Percentiles rank a stretch among this genome's conserved stretches.
Evolutionary conservation across 2,797 vertebrate genomes (phyloP).

Genomic region (Lagodon rhomboides): DNA sequence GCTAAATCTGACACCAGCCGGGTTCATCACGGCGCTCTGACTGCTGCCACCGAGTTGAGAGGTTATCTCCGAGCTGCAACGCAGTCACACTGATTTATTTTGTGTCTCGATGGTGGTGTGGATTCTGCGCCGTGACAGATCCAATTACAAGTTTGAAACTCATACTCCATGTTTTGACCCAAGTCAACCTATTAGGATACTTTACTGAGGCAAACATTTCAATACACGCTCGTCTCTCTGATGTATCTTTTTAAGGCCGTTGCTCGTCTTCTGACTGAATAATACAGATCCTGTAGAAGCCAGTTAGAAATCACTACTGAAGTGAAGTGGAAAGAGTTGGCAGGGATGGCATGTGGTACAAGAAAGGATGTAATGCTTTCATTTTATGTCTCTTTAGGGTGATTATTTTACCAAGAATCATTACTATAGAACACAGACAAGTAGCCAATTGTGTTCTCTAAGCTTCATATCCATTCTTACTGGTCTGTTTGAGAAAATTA

Average conservation of each 20-base stretch:
- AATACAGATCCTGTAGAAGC: neutral
- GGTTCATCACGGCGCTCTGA: slow-evolving; percentile 14
- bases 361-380: neutral
- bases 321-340: too few species aligned
- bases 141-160: slow-evolving; percentile 63
- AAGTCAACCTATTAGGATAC: neutral
- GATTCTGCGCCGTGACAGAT: slow-evolving; percentile 47
- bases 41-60: slow-evolving; percentile 30
- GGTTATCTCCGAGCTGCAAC: slow-evolving; percentile 47
- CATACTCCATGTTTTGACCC: slow-evolving; percentile 11
- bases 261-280: neutral
- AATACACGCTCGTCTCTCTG: neutral
- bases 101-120: slow-evolving; percentile 4
- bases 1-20: slow-evolving; percentile 46
- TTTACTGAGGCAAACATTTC: neutral
- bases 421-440: too few species aligned
- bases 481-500: too few species aligned
- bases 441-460: too few species aligned
- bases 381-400: neutral
- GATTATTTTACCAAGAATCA: neutral
- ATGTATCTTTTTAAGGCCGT: neutral
- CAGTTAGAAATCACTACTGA: neutral
- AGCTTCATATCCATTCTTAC: too few species aligned
- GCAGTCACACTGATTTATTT: slow-evolving; percentile 55
- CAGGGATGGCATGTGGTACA: too few species aligned